phyloP scores from a whole-genome alignment of 2,797 vertebrate genomes.

The Neomorphus geoffroyi region DNA sequence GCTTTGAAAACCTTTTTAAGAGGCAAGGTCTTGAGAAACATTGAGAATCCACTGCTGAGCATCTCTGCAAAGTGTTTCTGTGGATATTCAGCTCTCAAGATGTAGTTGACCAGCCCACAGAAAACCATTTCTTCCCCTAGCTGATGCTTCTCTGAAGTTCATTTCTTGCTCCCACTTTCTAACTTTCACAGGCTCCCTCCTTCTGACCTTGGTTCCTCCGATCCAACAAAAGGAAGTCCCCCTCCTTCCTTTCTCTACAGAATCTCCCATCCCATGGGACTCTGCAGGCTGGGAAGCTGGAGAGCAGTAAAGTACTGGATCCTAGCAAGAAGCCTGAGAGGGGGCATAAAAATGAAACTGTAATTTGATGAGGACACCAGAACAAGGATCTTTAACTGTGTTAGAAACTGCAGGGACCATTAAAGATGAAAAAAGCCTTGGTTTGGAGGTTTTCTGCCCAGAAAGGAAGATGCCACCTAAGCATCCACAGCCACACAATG shows the following conservation, averaged over 20 bases:
- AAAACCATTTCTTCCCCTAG: background rate
- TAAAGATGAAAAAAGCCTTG: background rate
- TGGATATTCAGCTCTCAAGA: background rate
- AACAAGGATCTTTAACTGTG: background rate
- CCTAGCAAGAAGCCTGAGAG: background rate
- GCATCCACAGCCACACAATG: background rate
- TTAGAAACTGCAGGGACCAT: background rate
- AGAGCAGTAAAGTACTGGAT: background rate
- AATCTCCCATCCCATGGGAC: background rate
- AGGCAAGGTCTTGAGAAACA: background rate
- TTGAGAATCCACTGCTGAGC: background rate
- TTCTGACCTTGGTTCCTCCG: background rate
- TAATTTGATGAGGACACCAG: background rate
- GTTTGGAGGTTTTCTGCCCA: background rate
- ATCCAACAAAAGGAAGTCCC: constrained; percentile 13
- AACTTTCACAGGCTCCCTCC: background rate
- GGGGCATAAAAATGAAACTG: background rate
- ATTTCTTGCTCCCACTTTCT: background rate
- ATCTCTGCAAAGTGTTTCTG: background rate
- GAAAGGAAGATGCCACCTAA: background rate
- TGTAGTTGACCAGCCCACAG: background rate
- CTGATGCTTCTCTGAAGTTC: background rate
- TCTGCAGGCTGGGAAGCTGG: background rate
- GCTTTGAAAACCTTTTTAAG: background rate
- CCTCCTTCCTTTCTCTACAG: background rate